Evolutionary conservation across 1,140 invertebrate genomes (phyloP), one percentile per base, ranked within the genome.

Genomic region (Lordiphosa clarofinis): DNA sequence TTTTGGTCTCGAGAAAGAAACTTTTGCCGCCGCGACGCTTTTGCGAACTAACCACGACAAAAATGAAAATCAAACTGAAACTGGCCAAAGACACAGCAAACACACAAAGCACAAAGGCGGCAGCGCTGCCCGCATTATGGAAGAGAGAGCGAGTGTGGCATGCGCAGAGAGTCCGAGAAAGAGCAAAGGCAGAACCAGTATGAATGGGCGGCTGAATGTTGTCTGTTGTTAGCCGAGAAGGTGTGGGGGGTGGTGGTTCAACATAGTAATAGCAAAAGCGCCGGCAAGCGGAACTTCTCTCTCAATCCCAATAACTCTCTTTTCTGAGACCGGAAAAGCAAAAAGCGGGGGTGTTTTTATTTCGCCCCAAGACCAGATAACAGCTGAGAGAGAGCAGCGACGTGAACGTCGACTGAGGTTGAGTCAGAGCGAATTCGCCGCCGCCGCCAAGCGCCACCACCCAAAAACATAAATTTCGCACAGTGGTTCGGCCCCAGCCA

Each of bases 21-120:
- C 24, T 28, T 28, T 28, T 28, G 24, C 24, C 24, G 24, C 24
- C 24, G 24, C 24, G 24, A 28, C 24, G 24, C 24, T 28, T 28
- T 73, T 55, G 53, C 72, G 63, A 81, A 81, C 73, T 56, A 62
- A 56, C 68, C 50, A 70, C 78, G 67, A 76, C 78, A 72, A 67
- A 81, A 81, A 81, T 84, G 56, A 82, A 81, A 79, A 79, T 75
- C 56, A 79, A 79, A 79, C 76, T 70, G 68, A 76, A 72, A 43
- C 47, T 54, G 52, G 55, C 73, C 58, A 36, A 62, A 64, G 81
- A 56, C 73, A 28, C 24, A 28, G 54, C 67, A 76, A 68, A 54
- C 62, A 67, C 49, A 61, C 73, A 79, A 68, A 72, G 54, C 63
- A 35, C 43, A 52, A 47, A 55, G 42, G 42, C 43, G 56, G 52